These are phyloP conservation scores for Brienomyrus brachyistius DNA, from an alignment of 2,113 vertebrate species.

Conservation along the genomic window DNA sequence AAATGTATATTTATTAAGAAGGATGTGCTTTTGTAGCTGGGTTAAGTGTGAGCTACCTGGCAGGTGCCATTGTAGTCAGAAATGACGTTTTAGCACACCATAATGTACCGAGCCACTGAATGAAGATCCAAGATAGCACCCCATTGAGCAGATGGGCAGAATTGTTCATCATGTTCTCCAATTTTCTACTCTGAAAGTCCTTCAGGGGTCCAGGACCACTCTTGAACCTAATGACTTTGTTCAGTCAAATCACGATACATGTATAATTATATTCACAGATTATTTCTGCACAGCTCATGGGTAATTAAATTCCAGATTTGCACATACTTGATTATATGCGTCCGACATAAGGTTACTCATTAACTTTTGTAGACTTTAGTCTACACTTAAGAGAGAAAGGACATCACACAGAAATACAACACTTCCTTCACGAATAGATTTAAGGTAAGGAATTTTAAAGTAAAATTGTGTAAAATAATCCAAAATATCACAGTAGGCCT, in stretches of 20 bases:
- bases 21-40: not conserved
- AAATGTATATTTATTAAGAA: not conserved
- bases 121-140: not conserved
- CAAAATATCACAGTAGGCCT: not conserved
- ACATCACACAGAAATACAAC: not conserved
- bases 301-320: not conserved
- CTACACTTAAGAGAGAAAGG: slow-evolving; percentile 26
- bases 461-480: not conserved
- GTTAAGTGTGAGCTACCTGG: not conserved
- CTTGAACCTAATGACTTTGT: not conserved
- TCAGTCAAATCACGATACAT: not conserved
- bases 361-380: slow-evolving; percentile 49
- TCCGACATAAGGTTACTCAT: slow-evolving; percentile 40
- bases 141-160: not conserved
- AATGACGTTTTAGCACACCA: not conserved
- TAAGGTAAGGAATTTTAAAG: slow-evolving; percentile 29
- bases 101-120: not conserved
- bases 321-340: not conserved
- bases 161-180: not conserved
- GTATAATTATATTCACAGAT: not conserved
- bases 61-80: not conserved
- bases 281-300: not conserved
- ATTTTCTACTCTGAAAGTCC: not conserved
- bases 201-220: not conserved
- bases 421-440: slow-evolving; percentile 1